These are phyloP conservation scores for Drosophila dives DNA, from an alignment of 2,888 invertebrate genomes.

Conservation along the genomic window DNA sequence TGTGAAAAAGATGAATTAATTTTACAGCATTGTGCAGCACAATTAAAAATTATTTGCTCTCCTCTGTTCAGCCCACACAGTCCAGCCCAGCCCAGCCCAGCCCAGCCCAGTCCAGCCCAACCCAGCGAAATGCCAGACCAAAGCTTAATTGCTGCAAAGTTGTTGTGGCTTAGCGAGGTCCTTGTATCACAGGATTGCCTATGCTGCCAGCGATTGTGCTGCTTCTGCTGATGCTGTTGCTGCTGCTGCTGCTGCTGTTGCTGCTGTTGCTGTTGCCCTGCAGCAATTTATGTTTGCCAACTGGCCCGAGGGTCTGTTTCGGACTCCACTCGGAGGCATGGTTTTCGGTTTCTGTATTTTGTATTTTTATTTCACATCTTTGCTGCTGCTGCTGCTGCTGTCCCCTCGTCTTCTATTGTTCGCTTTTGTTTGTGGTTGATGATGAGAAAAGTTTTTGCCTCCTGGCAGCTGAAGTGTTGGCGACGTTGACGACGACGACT, in stretches of 20 bases:
- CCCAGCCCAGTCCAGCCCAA: conserved; percentile 25
- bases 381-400: conserved; percentile 21
- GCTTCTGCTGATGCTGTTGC: conserved; percentile 3
- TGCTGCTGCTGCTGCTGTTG: conserved; percentile 29
- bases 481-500: conserved; percentile 75
- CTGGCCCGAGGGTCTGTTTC: conserved; percentile 62
- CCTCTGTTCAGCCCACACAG: conserved; percentile 23
- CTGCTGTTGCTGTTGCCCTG: conserved; percentile 55
- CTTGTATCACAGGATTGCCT: conserved; percentile 60
- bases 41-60: conserved; percentile 80
- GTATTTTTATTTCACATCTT: conserved; percentile 14
- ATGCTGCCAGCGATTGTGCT: conserved; percentile 26
- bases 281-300: conserved; percentile 80
- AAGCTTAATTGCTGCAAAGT: conserved; percentile 80
- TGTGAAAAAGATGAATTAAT: conserved; percentile 81
- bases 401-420: conserved; percentile 61
- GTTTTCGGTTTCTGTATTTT: conserved; percentile 33
- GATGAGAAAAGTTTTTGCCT: conserved; percentile 80
- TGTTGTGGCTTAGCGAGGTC: conserved; percentile 77
- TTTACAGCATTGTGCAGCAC: conserved; percentile 82
- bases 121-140: conserved; percentile 59
- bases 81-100: conserved; percentile 27
- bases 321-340: conserved; percentile 50
- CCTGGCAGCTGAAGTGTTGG: conserved; percentile 77
- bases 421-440: conserved; percentile 80